phyloP scores from a whole-genome alignment of 2,113 vertebrate species.

The Thinocorus orbignyianus region DNA sequence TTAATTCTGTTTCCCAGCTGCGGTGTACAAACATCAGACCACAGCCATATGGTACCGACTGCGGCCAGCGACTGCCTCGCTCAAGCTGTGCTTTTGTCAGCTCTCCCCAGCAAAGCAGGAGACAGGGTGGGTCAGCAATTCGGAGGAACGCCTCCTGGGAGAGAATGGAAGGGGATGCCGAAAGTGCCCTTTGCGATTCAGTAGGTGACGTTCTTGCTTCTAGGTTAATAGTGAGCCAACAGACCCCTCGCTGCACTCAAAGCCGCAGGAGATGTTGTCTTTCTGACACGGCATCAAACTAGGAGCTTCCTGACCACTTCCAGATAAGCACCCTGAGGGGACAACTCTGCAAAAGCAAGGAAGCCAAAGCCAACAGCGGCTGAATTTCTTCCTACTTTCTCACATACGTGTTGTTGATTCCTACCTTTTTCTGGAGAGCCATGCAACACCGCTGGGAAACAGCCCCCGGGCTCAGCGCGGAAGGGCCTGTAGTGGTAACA shows the following conservation, averaged over 20 bases:
- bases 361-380: background rate
- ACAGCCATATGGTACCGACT: background rate
- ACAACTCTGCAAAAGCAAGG: background rate
- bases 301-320: constrained; percentile 7
- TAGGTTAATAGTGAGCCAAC: background rate
- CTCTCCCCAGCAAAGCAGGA: background rate
- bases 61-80: background rate
- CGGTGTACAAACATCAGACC: background rate
- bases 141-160: background rate
- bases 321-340: background rate
- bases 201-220: background rate
- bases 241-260: background rate
- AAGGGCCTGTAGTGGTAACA: background rate
- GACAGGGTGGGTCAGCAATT: constrained; percentile 5
- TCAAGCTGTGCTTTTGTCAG: constrained; percentile 15
- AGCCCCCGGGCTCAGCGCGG: background rate
- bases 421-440: background rate
- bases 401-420: background rate
- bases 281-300: background rate
- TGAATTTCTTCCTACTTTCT: background rate
- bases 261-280: background rate
- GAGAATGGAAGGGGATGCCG: background rate
- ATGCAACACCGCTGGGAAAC: background rate
- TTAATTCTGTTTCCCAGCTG: background rate
- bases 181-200: background rate